Base-by-base conservation (phyloP, 1,140 invertebrate genomes). In the Euura saliciscinereae region DNA sequence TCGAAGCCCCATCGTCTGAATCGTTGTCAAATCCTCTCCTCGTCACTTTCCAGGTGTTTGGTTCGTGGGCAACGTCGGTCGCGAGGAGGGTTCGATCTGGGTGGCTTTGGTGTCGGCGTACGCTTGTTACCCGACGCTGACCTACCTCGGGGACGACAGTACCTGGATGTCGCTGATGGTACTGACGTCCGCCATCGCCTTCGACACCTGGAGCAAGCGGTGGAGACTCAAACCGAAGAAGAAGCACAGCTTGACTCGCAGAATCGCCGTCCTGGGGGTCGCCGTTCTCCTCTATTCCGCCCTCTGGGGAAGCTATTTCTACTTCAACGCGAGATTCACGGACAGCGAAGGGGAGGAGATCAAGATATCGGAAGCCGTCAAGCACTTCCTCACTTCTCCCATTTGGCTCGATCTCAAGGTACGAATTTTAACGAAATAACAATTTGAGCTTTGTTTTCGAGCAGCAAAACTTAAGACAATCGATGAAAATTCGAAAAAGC, bases 341-440 rank as follows among this genome's bases (percentile, higher is more conserved):
- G 95, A 96, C 79, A 93, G 92, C 70, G 93, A 97, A 74, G 97
- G 96, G 4, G 95, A 97, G 77, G 92, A 95, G 81, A 92, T 97
- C 1, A 96, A 95, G 71, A 84, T 97, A 5, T 91, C 95, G 70
- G 97, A 98, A 84, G 96, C 96, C 0, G 75, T 97, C 0, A 90
- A 93, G 76, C 95, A 98, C 84, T 97, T 99, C 81, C 92, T 98
- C 71, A 96, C 94, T 2, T 97, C 96, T 7, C 95, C 96, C 8
- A 90, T 92, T 77, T 93, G 92, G 91, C 78, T 87, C n/a, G 90
- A 94, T 77, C 76, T 90, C 8, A 87, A 87, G 83, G 86, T 87
- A n/a, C 28, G 68, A 28, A 28, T 28, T 28, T 28, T n/a, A n/a
- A n/a, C n/a, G n/a, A n/a, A n/a, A n/a, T n/a, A n/a, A n/a, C n/a